phyloP scores from a whole-genome alignment of 2,797 vertebrate species.

The Apogon hyalosoma region DNA sequence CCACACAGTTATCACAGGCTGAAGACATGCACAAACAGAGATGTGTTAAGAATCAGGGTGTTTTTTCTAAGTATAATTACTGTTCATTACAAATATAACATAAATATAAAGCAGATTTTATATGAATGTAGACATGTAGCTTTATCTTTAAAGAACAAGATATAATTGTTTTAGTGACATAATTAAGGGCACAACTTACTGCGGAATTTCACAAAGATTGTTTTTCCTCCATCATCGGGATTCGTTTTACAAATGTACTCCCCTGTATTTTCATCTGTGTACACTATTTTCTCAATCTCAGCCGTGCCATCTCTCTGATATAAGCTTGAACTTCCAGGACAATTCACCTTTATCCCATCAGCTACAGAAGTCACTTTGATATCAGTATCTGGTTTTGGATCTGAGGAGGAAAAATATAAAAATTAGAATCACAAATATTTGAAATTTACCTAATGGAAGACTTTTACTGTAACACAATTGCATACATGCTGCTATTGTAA shows the following conservation, averaged over 20 bases:
- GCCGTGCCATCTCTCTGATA: rapidly evolving
- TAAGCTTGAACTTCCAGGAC: rapidly evolving
- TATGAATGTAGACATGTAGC: neutral
- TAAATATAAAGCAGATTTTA: no score
- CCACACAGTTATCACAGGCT: conserved; percentile 81
- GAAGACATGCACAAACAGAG: conserved; percentile 21
- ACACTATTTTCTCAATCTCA: rapidly evolving
- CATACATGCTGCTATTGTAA: no score
- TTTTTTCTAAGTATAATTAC: neutral
- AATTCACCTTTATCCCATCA: neutral
- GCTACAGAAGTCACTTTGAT: rapidly evolving
- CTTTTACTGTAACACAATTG: no score
- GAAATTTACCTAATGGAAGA: no score
- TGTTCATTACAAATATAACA: neutral
- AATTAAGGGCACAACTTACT: conserved; percentile 64
- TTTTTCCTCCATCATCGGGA: rapidly evolving
- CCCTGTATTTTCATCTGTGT: neutral
- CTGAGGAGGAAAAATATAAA: conserved; percentile 1
- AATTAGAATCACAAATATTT: neutral
- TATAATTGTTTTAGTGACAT: neutral
- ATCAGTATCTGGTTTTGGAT: rapidly evolving
- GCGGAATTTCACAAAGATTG: conserved; percentile 70
- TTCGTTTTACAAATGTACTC: neutral
- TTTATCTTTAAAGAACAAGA: neutral
- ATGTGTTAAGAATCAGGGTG: neutral